These are phyloP conservation scores for Pelosia muscerda DNA, from an alignment of 2,888 invertebrate genomes.

Conservation along the genomic window DNA sequence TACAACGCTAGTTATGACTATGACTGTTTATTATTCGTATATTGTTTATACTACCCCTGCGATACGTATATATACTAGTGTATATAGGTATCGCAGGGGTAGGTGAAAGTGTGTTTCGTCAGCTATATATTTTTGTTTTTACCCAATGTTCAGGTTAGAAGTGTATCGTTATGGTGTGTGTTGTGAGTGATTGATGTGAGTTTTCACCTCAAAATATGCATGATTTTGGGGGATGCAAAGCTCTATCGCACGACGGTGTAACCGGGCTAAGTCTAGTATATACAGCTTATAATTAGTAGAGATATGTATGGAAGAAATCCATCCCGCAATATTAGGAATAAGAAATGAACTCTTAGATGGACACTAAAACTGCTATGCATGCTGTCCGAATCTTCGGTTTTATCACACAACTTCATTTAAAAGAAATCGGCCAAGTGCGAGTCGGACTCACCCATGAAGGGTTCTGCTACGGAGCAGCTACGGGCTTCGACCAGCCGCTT, in stretches of 20 bases:
- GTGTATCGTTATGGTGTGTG: background rate
- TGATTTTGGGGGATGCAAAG: too few relatives aligned
- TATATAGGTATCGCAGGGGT: too few relatives aligned
- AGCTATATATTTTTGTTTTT: background rate
- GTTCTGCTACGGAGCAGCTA: too few relatives aligned
- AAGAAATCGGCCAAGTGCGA: too few relatives aligned
- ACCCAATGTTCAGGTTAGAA: too few relatives aligned
- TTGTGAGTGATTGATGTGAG: background rate
- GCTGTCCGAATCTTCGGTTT: background rate
- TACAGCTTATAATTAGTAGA: background rate
- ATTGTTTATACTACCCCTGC: background rate
- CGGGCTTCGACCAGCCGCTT: too few relatives aligned
- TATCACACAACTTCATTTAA: background rate
- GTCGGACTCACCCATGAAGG: too few relatives aligned
- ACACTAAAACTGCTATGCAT: background rate
- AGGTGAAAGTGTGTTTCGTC: background rate
- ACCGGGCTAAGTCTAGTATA: background rate
- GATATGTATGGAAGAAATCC: too few relatives aligned
- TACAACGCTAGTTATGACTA: too few relatives aligned
- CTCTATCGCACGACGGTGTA: background rate
- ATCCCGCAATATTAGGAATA: background rate
- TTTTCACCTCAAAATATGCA: background rate
- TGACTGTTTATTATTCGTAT: too few relatives aligned
- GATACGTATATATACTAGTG: too few relatives aligned
- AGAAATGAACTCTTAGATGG: background rate